These are phyloP conservation scores for Drosophila sechellia DNA, from an alignment of 1,140 invertebrate genomes.

Conservation along the genomic window DNA sequence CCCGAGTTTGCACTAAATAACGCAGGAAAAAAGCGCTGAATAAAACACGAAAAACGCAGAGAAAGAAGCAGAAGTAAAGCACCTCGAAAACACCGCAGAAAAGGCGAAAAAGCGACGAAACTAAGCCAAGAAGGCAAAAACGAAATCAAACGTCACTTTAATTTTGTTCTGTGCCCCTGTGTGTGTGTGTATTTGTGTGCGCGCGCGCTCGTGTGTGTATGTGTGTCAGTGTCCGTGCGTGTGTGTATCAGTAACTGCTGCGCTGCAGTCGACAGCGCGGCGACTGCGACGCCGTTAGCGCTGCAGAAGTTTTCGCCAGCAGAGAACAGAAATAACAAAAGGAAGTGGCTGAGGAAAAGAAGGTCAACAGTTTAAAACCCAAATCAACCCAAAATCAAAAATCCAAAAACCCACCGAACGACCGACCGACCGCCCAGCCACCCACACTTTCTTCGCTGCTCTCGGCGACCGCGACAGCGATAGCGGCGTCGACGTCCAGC, in stretches of 20 bases:
- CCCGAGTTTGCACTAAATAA: conserved; percentile 10
- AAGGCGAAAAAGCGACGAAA: conserved; percentile 10
- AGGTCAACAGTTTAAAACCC: conserved; percentile 55
- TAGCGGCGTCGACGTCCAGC: conserved; percentile 55
- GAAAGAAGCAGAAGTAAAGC: conserved; percentile 1
- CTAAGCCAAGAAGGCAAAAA: conserved; percentile 19
- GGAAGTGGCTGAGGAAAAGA: conserved; percentile 43
- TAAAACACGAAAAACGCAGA: background rate
- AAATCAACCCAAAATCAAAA: background rate
- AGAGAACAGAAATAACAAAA: conserved; percentile 13
- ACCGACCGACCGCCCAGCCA: background rate
- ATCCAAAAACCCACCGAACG: background rate
- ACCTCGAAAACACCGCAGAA: conserved; percentile 1
- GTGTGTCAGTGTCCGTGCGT: conserved; percentile 11
- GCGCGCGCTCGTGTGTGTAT: background rate
- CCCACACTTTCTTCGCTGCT: conserved; percentile 4
- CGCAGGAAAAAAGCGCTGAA: conserved; percentile 1
- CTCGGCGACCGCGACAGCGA: conserved; percentile 10
- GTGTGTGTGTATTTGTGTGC: background rate
- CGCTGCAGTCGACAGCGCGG: conserved; percentile 35
- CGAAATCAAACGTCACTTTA: conserved; percentile 12
- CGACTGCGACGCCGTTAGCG: conserved; percentile 27
- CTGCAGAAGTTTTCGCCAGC: conserved; percentile 35
- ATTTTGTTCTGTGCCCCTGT: conserved; percentile 18
- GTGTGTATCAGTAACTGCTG: conserved; percentile 31